Conservation (phyloP, 1,140 invertebrate genomes). For the Sinonovacula constricta region DNA sequence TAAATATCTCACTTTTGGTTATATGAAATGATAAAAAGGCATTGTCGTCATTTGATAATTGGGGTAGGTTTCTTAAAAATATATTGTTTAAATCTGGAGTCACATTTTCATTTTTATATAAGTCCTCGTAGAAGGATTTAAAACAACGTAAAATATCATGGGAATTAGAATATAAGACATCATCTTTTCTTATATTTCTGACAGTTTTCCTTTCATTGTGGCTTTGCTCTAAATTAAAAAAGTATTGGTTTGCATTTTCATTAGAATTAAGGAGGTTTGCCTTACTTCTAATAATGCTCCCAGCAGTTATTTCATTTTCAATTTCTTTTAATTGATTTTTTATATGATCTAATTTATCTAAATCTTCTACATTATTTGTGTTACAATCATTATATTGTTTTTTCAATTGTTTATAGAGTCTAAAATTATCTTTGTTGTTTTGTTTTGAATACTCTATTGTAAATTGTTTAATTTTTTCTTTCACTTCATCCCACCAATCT, state of each 20-base stretch:
- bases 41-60: slow-evolving; percentile 25
- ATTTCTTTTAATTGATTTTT: slow-evolving; percentile 45
- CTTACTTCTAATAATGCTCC: slow-evolving; percentile 38
- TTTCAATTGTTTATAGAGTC: slow-evolving; percentile 24
- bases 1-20: slow-evolving; percentile 34
- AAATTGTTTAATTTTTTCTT: slow-evolving; percentile 47
- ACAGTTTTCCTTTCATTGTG: slow-evolving; percentile 43
- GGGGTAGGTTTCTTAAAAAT: slow-evolving; percentile 56
- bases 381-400: slow-evolving; percentile 38
- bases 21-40: slow-evolving; percentile 41
- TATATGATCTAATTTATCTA: slow-evolving; percentile 20
- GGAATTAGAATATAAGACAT: not conserved
- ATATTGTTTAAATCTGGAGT: slow-evolving; percentile 22
- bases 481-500: slow-evolving; percentile 51
- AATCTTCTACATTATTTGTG: no score
- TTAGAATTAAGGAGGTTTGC: slow-evolving; percentile 43
- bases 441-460: slow-evolving; percentile 51
- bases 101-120: slow-evolving; percentile 53
- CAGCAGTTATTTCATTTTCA: slow-evolving; percentile 27
- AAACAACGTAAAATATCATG: slow-evolving; percentile 48
- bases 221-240: slow-evolving; percentile 46
- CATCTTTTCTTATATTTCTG: slow-evolving; percentile 24
- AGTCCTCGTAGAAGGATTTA: slow-evolving; percentile 55
- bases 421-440: slow-evolving; percentile 17
- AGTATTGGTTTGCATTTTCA: slow-evolving; percentile 51